Conservation (phyloP, 1,140 invertebrate genomes). For the Apis laboriosa region DNA sequence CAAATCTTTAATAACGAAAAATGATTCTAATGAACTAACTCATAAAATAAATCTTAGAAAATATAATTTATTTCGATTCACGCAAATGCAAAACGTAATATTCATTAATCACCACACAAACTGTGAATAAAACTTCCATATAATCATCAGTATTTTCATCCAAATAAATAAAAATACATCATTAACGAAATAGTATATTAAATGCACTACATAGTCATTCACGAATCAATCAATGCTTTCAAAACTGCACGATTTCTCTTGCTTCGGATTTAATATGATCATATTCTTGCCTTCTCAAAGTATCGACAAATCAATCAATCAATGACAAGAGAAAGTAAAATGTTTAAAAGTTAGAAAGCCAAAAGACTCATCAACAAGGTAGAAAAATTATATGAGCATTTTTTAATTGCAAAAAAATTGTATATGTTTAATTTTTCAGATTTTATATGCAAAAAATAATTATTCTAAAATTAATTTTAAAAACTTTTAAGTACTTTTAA, state of each 20-base stretch:
- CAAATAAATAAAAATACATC: neutral
- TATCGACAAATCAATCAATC: neutral
- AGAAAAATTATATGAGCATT: no score
- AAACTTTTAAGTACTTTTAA: no score
- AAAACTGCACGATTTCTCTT: neutral
- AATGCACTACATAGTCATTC: neutral
- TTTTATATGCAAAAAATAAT: no score
- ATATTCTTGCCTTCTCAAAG: neutral
- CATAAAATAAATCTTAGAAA: no score
- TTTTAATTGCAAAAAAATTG: no score
- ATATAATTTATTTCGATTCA: neutral
- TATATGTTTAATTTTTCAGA: no score
- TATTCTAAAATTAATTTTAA: no score
- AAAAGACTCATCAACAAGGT: neutral
- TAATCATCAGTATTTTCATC: neutral
- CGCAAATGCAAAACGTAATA: neutral
- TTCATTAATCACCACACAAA: neutral
- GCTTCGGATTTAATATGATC: neutral
- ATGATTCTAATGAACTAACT: no score
- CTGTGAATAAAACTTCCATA: neutral
- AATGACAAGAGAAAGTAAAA: conserved; percentile 11
- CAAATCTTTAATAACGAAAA: no score
- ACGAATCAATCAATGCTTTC: neutral
- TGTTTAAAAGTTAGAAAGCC: neutral
- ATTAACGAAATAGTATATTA: neutral